Conservation (phyloP, 2,888 invertebrate genomes). For the Drosophila koepferae region DNA sequence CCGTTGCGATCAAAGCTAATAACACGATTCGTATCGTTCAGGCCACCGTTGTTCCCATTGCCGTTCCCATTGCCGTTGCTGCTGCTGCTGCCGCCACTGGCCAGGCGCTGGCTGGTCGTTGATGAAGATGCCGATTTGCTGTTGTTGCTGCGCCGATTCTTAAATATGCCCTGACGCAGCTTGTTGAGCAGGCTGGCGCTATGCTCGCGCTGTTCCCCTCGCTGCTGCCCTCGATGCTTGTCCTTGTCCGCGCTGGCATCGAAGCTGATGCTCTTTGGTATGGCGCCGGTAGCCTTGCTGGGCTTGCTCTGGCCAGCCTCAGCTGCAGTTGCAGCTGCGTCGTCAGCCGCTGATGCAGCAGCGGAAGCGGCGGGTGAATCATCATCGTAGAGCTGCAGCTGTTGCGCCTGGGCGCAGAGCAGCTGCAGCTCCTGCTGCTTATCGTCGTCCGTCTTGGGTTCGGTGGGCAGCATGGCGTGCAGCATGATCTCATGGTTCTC, state of each 20-base stretch:
- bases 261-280: conserved; percentile 96
- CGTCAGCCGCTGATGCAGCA: neutral
- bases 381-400: conserved; percentile 70
- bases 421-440: conserved; percentile 78
- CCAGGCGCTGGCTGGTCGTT: conserved; percentile 15
- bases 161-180: conserved; percentile 89
- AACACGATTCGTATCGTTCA: conserved; percentile 63
- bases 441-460: conserved; percentile 82
- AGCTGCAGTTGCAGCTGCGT: neutral
- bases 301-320: conserved; percentile 81
- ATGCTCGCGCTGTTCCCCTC: conserved; percentile 82
- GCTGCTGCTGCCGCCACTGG: conserved; percentile 84
- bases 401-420: conserved; percentile 80
- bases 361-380: conserved; percentile 5
- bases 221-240: conserved; percentile 55
- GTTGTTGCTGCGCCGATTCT: conserved; percentile 87
- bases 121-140: conserved; percentile 11
- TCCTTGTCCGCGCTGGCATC: conserved; percentile 94
- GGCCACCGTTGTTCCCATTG: neutral
- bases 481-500: conserved; percentile 85
- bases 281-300: conserved; percentile 91
- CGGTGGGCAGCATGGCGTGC: conserved; percentile 55
- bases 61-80: conserved; percentile 80
- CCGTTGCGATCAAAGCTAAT: conserved; percentile 81
- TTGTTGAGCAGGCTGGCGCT: conserved; percentile 90